A percentile compares a stretch with the other conserved stretches of the same genome.
Evolutionary conservation across 1,140 invertebrate genomes (phyloP).

Genomic region (Dreissena polymorpha): DNA sequence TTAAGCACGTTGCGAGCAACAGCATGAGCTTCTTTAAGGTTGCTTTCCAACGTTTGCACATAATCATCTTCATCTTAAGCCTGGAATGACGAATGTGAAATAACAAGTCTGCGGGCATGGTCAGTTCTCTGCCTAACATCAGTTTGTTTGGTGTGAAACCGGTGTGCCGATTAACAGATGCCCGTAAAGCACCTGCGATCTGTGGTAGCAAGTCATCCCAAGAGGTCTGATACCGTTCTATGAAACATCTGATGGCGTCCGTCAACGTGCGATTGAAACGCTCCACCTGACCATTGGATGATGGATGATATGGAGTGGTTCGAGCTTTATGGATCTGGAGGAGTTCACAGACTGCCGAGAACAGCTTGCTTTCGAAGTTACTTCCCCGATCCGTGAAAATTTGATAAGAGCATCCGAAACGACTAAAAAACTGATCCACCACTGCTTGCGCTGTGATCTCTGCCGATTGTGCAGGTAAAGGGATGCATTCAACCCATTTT

Average conservation of each 20-base stretch:
- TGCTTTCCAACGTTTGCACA: background rate
- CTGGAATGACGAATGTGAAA: background rate
- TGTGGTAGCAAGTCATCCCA: conserved; percentile 4
- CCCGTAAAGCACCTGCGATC: conserved; percentile 23
- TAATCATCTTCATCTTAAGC: conserved; percentile 6
- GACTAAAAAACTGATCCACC: conserved; percentile 20
- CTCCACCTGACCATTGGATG: conserved; percentile 29
- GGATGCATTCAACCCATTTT: conserved; percentile 32
- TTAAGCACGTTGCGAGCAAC: conserved; percentile 1
- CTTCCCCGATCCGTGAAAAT: conserved; percentile 50
- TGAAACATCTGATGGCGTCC: conserved; percentile 21
- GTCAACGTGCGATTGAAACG: conserved; percentile 57
- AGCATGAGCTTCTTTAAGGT: conserved; percentile 20
- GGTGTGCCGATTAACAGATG: conserved; percentile 22
- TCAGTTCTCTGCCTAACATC: conserved; percentile 37
- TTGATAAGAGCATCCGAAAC: conserved; percentile 24
- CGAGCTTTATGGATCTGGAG: background rate
- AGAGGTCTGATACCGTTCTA: background rate
- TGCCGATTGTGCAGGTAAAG: conserved; percentile 3
- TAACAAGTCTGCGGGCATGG: conserved; percentile 34
- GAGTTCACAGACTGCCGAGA: conserved; percentile 47
- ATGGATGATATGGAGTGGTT: conserved; percentile 8
- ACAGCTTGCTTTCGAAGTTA: conserved; percentile 53
- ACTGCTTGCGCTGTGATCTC: conserved; percentile 14
- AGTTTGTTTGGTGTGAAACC: conserved; percentile 36